phyloP scores from a whole-genome alignment of 2,113 vertebrate species.

The Eidolon helvum region DNA sequence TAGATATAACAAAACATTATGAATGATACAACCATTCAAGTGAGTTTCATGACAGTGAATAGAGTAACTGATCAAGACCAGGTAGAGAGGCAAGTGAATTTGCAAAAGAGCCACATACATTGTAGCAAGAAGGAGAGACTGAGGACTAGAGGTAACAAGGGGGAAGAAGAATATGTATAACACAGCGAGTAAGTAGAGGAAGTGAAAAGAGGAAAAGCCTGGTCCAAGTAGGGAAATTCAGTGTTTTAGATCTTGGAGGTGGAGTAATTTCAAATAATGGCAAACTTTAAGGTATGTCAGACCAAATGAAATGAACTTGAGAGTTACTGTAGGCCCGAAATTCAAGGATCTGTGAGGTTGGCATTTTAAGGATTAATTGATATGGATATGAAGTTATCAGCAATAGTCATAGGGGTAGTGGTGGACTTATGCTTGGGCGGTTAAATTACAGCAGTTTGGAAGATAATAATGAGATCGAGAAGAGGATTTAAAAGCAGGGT shows the following conservation, averaged over 20 bases:
- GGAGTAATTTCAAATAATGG: slow-evolving; percentile 1
- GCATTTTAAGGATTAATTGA: background rate
- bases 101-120: background rate
- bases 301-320: background rate
- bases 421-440: background rate
- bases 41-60: background rate
- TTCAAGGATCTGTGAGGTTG: background rate
- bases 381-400: background rate
- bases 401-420: background rate
- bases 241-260: background rate
- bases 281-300: background rate
- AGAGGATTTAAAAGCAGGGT: background rate
- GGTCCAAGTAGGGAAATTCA: background rate
- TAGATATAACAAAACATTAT: background rate
- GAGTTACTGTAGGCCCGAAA: background rate
- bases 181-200: background rate
- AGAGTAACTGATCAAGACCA: background rate
- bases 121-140: background rate
- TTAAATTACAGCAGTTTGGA: background rate
- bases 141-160: background rate
- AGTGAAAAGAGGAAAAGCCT: background rate
- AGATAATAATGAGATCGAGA: background rate
- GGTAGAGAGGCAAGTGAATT: background rate
- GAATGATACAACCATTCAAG: background rate
- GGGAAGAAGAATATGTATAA: background rate